Percentiles rank a stretch among this genome's conserved stretches.
phyloP scores from a whole-genome alignment of 2,113 vertebrate species.

The Pogona vitticeps region DNA sequence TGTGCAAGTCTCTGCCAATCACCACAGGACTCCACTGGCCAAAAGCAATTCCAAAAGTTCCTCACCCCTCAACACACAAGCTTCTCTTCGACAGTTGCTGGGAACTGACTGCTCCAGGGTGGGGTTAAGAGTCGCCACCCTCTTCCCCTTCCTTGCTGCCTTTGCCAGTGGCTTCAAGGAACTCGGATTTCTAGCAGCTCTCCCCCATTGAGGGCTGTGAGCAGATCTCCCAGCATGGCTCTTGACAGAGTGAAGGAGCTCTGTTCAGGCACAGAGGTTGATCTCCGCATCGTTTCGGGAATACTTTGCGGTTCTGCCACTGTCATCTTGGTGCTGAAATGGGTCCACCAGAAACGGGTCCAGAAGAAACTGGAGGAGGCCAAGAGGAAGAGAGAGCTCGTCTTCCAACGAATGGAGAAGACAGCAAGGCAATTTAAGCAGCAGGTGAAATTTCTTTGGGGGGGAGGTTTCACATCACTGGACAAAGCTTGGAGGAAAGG shows the following conservation, averaged over 20 bases:
- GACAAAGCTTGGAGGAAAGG: too few relatives aligned
- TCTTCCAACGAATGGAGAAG: slow-evolving; percentile 34
- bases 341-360: slow-evolving; percentile 1
- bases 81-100: not conserved
- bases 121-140: slow-evolving; percentile 19
- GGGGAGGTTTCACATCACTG: not conserved
- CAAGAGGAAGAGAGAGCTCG: not conserved
- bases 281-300: not conserved
- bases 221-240: not conserved
- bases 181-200: not conserved
- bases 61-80: not conserved
- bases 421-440: slow-evolving; percentile 28
- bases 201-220: not conserved
- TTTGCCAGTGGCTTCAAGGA: not conserved
- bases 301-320: slow-evolving; percentile 16
- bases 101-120: not conserved
- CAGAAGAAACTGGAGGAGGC: slow-evolving; percentile 34
- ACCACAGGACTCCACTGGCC: not conserved
- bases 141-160: not conserved
- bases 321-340: slow-evolving; percentile 2
- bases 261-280: not conserved
- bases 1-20: not conserved
- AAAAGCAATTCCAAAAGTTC: not conserved
- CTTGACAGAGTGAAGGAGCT: slow-evolving; percentile 6
- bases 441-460: not conserved